Percentiles rank a stretch among this genome's conserved stretches.
Conservation (phyloP, 2,797 vertebrate species). For the Linurgus olivaceus region DNA sequence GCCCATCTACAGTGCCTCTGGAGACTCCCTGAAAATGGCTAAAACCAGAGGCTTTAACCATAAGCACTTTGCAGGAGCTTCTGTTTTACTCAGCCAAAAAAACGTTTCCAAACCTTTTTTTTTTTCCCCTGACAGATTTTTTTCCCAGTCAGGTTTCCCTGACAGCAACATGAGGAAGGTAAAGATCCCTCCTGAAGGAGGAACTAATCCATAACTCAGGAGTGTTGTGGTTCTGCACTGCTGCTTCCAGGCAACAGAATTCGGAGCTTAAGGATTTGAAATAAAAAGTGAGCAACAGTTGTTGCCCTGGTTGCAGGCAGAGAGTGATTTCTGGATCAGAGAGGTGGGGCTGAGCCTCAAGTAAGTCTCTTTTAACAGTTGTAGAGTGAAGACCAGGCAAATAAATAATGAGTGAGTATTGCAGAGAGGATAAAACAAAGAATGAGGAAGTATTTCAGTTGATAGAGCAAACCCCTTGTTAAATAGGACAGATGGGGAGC, state of each 20-base stretch:
- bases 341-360: not conserved
- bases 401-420: not conserved
- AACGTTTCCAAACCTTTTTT: not conserved
- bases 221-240: not conserved
- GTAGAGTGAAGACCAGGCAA: not conserved
- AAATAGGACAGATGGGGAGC: not conserved
- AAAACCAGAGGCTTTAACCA: not conserved
- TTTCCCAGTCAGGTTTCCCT: not conserved
- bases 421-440: not conserved
- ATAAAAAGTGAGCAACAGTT: not conserved
- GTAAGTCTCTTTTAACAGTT: not conserved
- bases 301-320: not conserved
- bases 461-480: not conserved
- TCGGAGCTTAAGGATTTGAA: not conserved
- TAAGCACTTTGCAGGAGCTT: not conserved
- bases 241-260: not conserved
- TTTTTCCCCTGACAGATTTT: not conserved
- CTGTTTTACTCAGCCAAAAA: not conserved
- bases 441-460: not conserved
- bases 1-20: not conserved
- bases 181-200: not conserved
- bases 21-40: not conserved
- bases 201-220: not conserved
- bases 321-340: not conserved
- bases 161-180: not conserved